phyloP scores from a whole-genome alignment of 2,797 vertebrate species.

The Argentina silus region DNA sequence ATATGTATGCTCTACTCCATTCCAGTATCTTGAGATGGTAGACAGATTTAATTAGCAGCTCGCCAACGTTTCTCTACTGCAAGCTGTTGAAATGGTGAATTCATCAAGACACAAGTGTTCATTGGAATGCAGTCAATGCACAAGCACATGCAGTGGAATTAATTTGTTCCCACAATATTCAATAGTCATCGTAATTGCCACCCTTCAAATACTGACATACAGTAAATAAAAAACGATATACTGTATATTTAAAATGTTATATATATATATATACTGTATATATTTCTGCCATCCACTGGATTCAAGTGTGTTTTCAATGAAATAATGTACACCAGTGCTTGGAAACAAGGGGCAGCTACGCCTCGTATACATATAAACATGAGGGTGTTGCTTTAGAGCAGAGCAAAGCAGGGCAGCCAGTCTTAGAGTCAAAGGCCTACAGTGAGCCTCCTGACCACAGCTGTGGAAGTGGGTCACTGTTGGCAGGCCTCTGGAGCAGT shows the following conservation, averaged over 20 bases:
- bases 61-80: slow-evolving; percentile 8
- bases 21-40: slow-evolving; percentile 1
- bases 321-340: neutral
- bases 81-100: neutral
- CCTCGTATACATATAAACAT: neutral
- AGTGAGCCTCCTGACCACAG: slow-evolving; percentile 36
- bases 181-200: too few relatives aligned
- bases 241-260: too few relatives aligned
- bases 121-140: slow-evolving; percentile 1
- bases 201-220: too few relatives aligned
- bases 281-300: too few relatives aligned
- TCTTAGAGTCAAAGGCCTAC: slow-evolving; percentile 33
- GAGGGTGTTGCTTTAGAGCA: slow-evolving; percentile 22
- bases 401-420: slow-evolving; percentile 37
- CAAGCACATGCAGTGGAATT: too few relatives aligned
- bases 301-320: too few relatives aligned
- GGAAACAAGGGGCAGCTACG: neutral
- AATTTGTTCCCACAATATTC: too few relatives aligned
- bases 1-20: slow-evolving; percentile 1
- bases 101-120: neutral
- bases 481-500: slow-evolving; percentile 32
- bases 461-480: slow-evolving; percentile 41
- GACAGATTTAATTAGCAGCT: slow-evolving; percentile 22
- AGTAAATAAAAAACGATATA: too few relatives aligned
- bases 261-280: too few relatives aligned